Evolutionary conservation across 1,140 invertebrate species (phyloP).

Genomic region (Lasioglossum baleicum): DNA sequence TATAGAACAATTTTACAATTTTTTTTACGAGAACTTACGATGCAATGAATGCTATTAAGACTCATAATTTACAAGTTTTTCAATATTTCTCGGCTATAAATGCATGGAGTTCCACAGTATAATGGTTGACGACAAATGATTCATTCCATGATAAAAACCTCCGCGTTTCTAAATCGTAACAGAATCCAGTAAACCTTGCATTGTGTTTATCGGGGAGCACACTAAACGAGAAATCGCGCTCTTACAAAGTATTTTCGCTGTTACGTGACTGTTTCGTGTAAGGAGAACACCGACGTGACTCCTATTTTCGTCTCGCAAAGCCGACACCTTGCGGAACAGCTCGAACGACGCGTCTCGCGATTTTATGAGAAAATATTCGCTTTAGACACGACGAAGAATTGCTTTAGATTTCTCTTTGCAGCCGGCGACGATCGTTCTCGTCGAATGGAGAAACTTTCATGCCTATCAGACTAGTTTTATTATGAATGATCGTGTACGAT

Average conservation of each 20-base stretch:
- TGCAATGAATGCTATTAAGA: too few species aligned
- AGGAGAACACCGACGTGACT: constrained; percentile 28
- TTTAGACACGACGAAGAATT: background rate
- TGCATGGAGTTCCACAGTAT: too few species aligned
- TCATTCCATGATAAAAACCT: too few species aligned
- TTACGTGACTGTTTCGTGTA: constrained; percentile 30
- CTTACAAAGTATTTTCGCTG: constrained; percentile 37
- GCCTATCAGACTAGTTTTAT: background rate
- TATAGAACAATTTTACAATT: too few species aligned
- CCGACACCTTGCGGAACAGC: background rate
- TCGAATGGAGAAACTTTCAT: background rate
- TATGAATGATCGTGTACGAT: background rate
- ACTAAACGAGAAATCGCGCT: background rate
- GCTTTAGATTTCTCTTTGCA: background rate
- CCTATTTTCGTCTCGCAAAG: constrained; percentile 11
- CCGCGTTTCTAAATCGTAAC: too few species aligned
- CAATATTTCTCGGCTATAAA: too few species aligned
- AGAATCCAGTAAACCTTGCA: too few species aligned
- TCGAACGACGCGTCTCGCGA: constrained; percentile 4
- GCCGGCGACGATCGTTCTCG: too few species aligned
- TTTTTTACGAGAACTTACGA: too few species aligned
- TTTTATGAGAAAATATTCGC: background rate
- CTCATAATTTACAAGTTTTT: too few species aligned
- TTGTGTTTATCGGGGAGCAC: too few species aligned
- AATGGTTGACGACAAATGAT: too few species aligned